Evolutionary conservation across 1,140 invertebrate species (phyloP), one percentile per base, ranked within the genome.

Genomic region (Mesaphorura yosii): DNA sequence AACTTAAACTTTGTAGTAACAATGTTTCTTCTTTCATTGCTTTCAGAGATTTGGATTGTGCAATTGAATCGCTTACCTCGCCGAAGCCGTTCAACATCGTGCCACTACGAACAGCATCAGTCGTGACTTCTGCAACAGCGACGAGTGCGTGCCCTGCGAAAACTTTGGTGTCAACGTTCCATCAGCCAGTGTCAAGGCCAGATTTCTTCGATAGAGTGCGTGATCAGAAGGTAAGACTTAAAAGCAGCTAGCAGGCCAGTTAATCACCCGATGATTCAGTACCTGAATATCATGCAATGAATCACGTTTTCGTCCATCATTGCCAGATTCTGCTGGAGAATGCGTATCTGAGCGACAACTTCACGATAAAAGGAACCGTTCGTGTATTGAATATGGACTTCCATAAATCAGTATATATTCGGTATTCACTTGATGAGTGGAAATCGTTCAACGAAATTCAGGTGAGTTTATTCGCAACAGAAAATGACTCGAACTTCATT

Each of bases 361-460:
- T 72, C 51, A 82, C 78, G n/a, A 79, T 95, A n/a, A 79, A 78
- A 14, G 90, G 90, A 14, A 78, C 82, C 0, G 83, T 94, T 2
- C 76, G 89, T 23, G 91, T 95, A 7, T 72, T 86, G 37, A 96
- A 95, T 69, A 68, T 95, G 39, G 83, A 88, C 66, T 96, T 86
- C 69, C 80, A 94, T 65, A 96, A 97, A 72, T 81, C 78, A 22
- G 88, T 95, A 14, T 78, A 84, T 60, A 76, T 94, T 37, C 76
- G 91, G 39, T 93, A 91, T 68, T 84, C 84, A 0, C 73, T 84
- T 58, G 86, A 94, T 67, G 76, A 78, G 20, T 97, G 91, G 92
- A 75, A 75, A 51, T 86, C 80, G 26, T 87, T 78, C 67, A 78
- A 79, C 26, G 91, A 97, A 61, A 71, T 89, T 47, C 78, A 81